Percentiles rank a stretch among this genome's conserved stretches.
Conservation (phyloP, 2,113 vertebrate genomes). For the Odocoileus hemionus region DNA sequence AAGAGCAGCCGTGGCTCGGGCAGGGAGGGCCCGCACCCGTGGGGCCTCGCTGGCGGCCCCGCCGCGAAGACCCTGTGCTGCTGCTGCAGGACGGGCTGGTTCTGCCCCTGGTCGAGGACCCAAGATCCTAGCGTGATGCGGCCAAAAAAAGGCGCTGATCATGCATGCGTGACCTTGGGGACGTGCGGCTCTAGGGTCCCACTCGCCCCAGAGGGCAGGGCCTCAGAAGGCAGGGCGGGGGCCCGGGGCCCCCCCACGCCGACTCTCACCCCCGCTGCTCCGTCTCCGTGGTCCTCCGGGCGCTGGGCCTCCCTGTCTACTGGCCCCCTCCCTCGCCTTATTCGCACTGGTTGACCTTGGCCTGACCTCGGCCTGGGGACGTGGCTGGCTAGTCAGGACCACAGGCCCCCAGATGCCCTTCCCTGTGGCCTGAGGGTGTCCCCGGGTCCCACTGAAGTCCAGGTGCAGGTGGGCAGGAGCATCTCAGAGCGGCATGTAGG, state of each 20-base stretch:
- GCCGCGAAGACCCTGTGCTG: rapidly evolving
- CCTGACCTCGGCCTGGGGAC: neutral
- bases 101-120: neutral
- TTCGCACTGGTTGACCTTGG: neutral
- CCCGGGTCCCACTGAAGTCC: neutral
- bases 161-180: rapidly evolving
- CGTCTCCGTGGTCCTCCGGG: neutral
- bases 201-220: neutral
- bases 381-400: neutral
- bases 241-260: neutral
- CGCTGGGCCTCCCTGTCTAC: neutral
- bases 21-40: rapidly evolving
- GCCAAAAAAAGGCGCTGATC: neutral
- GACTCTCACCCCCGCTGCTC: rapidly evolving
- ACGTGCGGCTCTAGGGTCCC: neutral
- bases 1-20: neutral
- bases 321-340: neutral
- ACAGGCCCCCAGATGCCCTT: neutral
- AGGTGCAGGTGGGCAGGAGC: rapidly evolving
- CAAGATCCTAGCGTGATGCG: neutral
- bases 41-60: neutral
- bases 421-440: no score
- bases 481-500: neutral
- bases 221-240: neutral
- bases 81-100: rapidly evolving